Evolutionary conservation across 2,888 invertebrate genomes (phyloP).

Genomic region (Philaethria dido): DNA sequence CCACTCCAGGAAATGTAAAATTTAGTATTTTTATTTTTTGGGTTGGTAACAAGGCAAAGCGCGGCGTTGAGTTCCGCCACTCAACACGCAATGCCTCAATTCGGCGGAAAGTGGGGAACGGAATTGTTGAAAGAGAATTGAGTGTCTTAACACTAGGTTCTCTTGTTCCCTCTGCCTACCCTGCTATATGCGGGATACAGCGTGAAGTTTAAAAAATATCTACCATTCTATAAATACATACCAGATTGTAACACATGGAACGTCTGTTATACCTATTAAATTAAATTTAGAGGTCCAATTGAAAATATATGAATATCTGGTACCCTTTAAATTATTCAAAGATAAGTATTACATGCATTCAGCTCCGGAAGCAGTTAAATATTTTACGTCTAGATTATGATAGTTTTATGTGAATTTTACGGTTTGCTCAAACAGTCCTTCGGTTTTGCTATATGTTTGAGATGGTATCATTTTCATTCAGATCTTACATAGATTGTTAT

Average conservation of each 20-base stretch:
- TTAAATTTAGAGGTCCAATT: background rate
- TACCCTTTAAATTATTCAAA: conserved; percentile 6
- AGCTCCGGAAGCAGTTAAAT: background rate
- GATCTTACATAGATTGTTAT: background rate
- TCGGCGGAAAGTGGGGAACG: no score
- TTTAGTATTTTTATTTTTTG: no score
- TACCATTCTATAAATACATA: background rate
- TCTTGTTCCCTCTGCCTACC: no score
- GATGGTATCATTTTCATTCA: background rate
- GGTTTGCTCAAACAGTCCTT: background rate
- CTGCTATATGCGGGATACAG: no score
- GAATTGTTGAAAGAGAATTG: no score
- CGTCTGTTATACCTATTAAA: background rate
- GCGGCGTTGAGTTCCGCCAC: no score
- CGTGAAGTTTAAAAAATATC: no score
- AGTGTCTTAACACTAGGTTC: no score
- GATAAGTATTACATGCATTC: conserved; percentile 1
- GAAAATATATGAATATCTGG: background rate
- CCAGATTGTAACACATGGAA: background rate
- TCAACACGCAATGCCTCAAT: no score
- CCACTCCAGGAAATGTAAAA: no score
- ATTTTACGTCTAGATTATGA: conserved; percentile 10
- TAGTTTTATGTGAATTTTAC: conserved; percentile 12
- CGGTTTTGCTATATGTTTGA: background rate
- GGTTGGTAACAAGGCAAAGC: no score